Conservation (phyloP, 2,888 invertebrate species). For the Falcaria lacertinaria region DNA sequence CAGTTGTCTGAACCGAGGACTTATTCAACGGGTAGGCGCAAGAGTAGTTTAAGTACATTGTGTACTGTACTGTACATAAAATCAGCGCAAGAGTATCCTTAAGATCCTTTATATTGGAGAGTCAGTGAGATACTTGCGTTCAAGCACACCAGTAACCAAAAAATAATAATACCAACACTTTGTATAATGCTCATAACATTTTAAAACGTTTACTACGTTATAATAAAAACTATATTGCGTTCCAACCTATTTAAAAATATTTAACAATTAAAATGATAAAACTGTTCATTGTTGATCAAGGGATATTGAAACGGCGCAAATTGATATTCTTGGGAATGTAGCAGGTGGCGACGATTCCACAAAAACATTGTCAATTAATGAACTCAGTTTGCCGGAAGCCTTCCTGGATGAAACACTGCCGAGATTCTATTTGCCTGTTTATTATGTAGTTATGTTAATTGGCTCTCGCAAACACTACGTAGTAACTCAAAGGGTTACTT, state of each 20-base stretch:
- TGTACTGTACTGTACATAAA: no score
- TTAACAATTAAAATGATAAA: slow-evolving; percentile 39
- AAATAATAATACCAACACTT: no score
- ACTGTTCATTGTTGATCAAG: slow-evolving; percentile 40
- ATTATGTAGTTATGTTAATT: slow-evolving; percentile 1
- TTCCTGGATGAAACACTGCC: slow-evolving; percentile 5
- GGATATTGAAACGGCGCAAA: slow-evolving; percentile 61
- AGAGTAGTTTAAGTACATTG: no score
- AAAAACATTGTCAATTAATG: slow-evolving; percentile 29
- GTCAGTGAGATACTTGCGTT: no score
- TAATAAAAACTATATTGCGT: no score
- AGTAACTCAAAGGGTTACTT: not conserved
- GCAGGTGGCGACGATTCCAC: slow-evolving; percentile 45
- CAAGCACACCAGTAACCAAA: no score
- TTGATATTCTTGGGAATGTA: slow-evolving; percentile 62
- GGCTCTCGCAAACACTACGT: not conserved
- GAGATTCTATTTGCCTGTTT: not conserved
- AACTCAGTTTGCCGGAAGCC: slow-evolving; percentile 2
- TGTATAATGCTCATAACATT: no score
- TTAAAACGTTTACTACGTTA: no score
- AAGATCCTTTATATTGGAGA: no score
- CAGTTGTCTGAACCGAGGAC: slow-evolving; percentile 26
- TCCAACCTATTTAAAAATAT: no score
- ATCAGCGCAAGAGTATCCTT: no score
- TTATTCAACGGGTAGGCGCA: slow-evolving; percentile 8